Evolutionary conservation across 2,113 vertebrate genomes (phyloP).

Genomic region (Meleagris gallopavo): DNA sequence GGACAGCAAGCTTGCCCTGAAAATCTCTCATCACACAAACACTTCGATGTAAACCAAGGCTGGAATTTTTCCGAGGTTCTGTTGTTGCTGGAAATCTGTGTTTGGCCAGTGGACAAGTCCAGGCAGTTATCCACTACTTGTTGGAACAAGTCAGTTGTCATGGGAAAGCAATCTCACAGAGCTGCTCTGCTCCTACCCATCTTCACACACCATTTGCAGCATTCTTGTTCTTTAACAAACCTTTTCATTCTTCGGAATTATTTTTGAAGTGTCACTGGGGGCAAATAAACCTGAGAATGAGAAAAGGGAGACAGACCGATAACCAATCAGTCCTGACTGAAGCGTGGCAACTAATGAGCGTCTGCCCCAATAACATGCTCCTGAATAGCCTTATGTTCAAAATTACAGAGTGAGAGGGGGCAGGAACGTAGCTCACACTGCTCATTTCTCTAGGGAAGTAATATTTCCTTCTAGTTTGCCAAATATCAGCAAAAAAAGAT

Average conservation of each 20-base stretch:
- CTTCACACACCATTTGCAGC: background rate
- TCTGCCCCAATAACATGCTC: background rate
- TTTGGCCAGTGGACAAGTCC: conserved; percentile 39
- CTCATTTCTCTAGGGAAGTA: background rate
- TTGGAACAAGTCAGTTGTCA: conserved; percentile 62
- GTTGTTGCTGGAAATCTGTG: background rate
- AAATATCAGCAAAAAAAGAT: background rate
- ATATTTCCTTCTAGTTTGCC: background rate
- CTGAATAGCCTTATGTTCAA: background rate
- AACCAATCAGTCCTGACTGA: background rate
- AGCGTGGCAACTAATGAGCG: background rate
- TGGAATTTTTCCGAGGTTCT: conserved; percentile 47
- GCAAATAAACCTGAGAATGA: background rate
- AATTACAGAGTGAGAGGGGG: background rate
- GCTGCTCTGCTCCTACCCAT: background rate
- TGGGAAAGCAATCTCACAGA: conserved; percentile 10
- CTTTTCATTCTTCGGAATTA: background rate
- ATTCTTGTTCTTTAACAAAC: background rate
- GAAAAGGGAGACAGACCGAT: background rate
- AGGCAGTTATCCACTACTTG: conserved; percentile 42
- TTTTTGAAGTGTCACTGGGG: background rate
- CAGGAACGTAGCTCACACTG: background rate
- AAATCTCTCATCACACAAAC: background rate
- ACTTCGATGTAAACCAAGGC: background rate
- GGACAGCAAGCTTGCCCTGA: background rate